phyloP scores from a whole-genome alignment of 37 sponge, comb jelly and placozoan species.

The Halichondria panicea region DNA sequence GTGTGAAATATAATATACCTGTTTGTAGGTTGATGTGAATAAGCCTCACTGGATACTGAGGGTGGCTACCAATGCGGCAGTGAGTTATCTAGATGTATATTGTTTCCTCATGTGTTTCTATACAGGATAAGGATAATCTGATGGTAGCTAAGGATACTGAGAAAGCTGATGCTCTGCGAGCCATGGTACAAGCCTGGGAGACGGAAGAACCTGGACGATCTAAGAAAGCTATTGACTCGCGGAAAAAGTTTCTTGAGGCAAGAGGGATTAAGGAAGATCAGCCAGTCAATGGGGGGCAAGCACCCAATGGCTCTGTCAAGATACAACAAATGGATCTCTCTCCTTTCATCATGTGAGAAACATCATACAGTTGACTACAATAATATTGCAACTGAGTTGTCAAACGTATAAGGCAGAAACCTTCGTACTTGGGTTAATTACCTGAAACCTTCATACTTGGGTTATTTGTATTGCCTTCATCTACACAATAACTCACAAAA shows the following conservation, averaged over 20 bases:
- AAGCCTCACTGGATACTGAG: slow-evolving; percentile 78
- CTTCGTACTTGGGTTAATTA: too few relatives aligned
- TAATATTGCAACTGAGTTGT: neutral
- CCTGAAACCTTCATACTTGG: too few relatives aligned
- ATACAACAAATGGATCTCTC: slow-evolving; percentile 34
- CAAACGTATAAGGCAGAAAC: too few relatives aligned
- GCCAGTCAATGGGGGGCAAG: neutral
- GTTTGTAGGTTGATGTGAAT: slow-evolving; percentile 35
- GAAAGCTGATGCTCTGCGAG: slow-evolving; percentile 82
- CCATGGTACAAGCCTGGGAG: slow-evolving; percentile 92
- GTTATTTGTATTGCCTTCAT: too few relatives aligned
- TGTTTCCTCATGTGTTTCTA: neutral
- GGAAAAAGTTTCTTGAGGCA: slow-evolving; percentile 72
- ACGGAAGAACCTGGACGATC: slow-evolving; percentile 85
- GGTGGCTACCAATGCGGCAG: slow-evolving; percentile 37
- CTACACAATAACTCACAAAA: too few relatives aligned
- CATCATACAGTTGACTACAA: neutral
- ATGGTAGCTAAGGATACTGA: slow-evolving; percentile 78
- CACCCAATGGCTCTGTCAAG: slow-evolving; percentile 13
- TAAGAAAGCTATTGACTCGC: slow-evolving; percentile 73
- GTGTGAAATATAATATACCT: too few relatives aligned
- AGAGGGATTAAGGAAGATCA: slow-evolving; percentile 30
- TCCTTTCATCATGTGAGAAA: slow-evolving; percentile 24
- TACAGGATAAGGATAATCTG: slow-evolving; percentile 33
- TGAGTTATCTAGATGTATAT: slow-evolving; percentile 2